Evolutionary conservation across 2,797 vertebrate species (phyloP), one percentile per base, ranked within the genome.

Genomic region (Xenops minutus): DNA sequence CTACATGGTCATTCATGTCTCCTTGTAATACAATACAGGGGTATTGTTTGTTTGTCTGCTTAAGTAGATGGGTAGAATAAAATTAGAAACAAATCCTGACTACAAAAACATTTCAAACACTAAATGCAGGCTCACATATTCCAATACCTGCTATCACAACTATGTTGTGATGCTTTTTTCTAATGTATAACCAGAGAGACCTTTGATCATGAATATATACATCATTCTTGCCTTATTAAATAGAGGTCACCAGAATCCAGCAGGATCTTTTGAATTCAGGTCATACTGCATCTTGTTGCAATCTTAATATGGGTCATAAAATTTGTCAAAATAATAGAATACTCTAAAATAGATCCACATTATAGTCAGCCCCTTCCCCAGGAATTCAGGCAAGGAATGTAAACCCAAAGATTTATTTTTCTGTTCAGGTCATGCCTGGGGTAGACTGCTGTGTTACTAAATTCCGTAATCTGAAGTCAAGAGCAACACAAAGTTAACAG

Each of bases 391-490:
- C 69, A 92, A 94, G 79, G 83, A 96, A 96, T 89, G 69, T 92
- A 93, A 97, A 95, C 68, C 29, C 80, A 34, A 89, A 96, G 94
- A 96, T 96, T 94, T 97, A 86, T 95, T 94, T 97, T 92, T 95
- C 94, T 95, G 67, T 71, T 96, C 89, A 91, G 91, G 88, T 97
- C 96, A 97, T 73, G 86, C 79, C 74, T 93, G 32, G 80, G 71
- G 87, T 94, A 97, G 84, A 85, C 84, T 88, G 93, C 82, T 95
- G 67, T 68, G 68, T 89, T 96, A 92, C 90, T 91, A 63, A 97
- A 98, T 98, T 98, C 97, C 98, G 98, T 96, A 97, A 97, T 97
- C 85, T 97, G 94, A 95, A 95, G 96, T 96, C 97, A 96, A 98
- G 97, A 98, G 69, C 43, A 95, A 97, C 95, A 97, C 96, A 96